Evolutionary conservation across 92 coral and sea anemone genomes (phyloP), one percentile per base, ranked within the genome.

Genomic region (Parazoanthus swiftii): DNA sequence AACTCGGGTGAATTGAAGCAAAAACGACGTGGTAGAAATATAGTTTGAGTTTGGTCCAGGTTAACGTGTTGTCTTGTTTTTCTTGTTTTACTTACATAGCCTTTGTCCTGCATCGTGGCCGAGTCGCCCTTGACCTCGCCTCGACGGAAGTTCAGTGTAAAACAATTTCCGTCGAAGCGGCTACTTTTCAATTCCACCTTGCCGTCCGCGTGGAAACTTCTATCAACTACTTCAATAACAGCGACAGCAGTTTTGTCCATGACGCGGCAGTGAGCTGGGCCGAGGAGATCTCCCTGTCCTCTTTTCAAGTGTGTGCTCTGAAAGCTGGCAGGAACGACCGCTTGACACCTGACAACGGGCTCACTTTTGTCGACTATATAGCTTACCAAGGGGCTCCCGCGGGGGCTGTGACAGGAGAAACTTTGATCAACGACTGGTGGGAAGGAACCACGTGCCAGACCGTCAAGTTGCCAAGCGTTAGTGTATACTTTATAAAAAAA

Each of bases 241-340:
- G 85, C 67, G 89, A 91, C 37, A 86, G 85, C 1, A 6, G 74
- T 20, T 70, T 89, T n/a, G 86, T 92, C 73, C 97, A 94, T 37
- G 92, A 91, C 80, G 92, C 95, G 44, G 90, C 92, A n/a, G 93
- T 91, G 33, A 86, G 86, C 89, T 94, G 97, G 97, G 93, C 88
- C 58, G 97, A 94, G 85, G 89, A 88, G 54, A 80, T 92, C 7
- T 79, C 89, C 0, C 15, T 63, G 39, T 39, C 84, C 0, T 56
- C 91, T 42, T 94, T 94, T 70, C 65, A 89, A n/a, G 94, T 91
- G 79, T 94, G 97, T 84, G 95, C 79, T 8, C 93, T 94, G n/a
- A 94, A 94, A 37, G 94, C 97, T 51, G 92, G 95, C 44, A 87
- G 97, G 81, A 89, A 88, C 25, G 97, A 94, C 59, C 85, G 88